Evolutionary conservation across 2,113 vertebrate species (phyloP).

Genomic region (Pseudois nayaur): DNA sequence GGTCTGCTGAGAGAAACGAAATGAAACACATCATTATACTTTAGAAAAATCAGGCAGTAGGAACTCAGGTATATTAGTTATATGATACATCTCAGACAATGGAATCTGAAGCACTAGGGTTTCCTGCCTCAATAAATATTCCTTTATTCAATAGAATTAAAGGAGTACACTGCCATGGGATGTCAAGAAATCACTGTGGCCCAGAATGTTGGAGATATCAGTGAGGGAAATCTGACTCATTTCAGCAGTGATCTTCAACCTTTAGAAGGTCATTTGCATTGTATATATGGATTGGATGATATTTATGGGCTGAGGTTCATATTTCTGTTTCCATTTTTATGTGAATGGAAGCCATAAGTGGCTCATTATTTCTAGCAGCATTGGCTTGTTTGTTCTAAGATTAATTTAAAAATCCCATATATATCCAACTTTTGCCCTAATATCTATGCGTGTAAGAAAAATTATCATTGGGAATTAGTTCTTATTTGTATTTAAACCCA

Average conservation of each 20-base stretch:
- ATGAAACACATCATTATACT: not conserved
- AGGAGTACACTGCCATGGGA: not conserved
- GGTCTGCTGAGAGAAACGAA: not conserved
- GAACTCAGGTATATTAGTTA: not conserved
- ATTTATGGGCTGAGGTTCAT: not conserved
- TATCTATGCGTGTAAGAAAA: not conserved
- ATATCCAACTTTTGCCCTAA: not conserved
- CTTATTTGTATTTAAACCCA: not conserved
- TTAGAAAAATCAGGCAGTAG: not conserved
- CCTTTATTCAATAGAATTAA: not conserved
- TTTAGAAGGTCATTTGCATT: not conserved
- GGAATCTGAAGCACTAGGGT: not conserved
- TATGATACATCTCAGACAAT: not conserved
- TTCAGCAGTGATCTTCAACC: not conserved
- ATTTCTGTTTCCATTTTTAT: not conserved
- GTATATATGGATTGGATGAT: not conserved
- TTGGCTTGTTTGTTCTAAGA: not conserved
- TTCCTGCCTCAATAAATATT: not conserved
- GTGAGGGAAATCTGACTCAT: not conserved
- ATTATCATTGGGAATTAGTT: not conserved
- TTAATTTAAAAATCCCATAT: not conserved
- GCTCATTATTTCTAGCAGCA: not conserved
- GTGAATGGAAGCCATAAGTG: not conserved
- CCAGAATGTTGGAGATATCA: not conserved
- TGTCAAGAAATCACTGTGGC: not conserved